Evolutionary conservation across 2,888 invertebrate species (phyloP).

Genomic region (Nomada fabriciana): DNA sequence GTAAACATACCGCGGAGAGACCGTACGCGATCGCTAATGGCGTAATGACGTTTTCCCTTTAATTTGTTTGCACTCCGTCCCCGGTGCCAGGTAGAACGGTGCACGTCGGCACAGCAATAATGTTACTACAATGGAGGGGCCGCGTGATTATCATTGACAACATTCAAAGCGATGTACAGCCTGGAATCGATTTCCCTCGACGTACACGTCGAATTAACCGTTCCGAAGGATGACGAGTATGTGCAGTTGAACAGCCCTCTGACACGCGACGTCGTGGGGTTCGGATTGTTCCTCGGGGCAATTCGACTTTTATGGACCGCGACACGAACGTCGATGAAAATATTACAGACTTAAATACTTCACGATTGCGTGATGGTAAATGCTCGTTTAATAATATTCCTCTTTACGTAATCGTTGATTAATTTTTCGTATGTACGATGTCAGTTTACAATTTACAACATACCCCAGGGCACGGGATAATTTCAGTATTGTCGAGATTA

Average conservation of each 20-base stretch:
- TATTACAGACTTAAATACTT: background rate
- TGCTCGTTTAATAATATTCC: background rate
- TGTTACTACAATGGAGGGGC: slow-evolving; percentile 22
- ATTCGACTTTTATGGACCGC: slow-evolving; percentile 13
- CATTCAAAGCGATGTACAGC: slow-evolving; percentile 12
- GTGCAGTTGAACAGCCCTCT: background rate
- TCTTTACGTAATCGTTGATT: background rate
- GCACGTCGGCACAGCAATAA: slow-evolving; percentile 33
- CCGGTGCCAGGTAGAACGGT: background rate
- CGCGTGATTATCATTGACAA: slow-evolving; percentile 46
- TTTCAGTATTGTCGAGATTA: too few relatives aligned
- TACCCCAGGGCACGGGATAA: too few relatives aligned
- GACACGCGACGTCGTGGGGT: slow-evolving; percentile 21
- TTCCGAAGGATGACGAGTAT: slow-evolving; percentile 7
- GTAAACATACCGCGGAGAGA: slow-evolving; percentile 57
- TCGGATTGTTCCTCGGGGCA: slow-evolving; percentile 1
- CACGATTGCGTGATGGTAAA: background rate
- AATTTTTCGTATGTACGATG: slow-evolving; percentile 1
- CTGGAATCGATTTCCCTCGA: slow-evolving; percentile 40
- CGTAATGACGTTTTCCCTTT: slow-evolving; percentile 58
- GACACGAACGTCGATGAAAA: slow-evolving; percentile 5
- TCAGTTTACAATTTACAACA: background rate
- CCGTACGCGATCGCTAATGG: slow-evolving; percentile 49
- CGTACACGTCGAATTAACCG: slow-evolving; percentile 24
- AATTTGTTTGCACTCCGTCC: slow-evolving; percentile 49